Percentiles rank a stretch among this genome's conserved stretches.
Evolutionary conservation across 2,797 vertebrate genomes (phyloP).

Genomic region (Cichlasoma orientale): DNA sequence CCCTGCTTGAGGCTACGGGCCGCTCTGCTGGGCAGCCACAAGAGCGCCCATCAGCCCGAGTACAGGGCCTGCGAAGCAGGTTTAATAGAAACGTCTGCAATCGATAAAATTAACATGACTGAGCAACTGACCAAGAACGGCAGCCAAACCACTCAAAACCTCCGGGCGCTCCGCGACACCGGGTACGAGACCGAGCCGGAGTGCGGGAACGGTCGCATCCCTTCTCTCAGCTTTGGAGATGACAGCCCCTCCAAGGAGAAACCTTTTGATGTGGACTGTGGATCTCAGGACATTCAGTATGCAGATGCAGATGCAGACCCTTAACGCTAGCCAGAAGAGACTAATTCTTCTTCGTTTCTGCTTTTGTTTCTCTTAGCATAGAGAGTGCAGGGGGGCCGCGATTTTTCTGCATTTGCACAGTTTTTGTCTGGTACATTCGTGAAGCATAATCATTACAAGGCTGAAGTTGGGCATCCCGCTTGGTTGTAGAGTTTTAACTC

Average conservation of each 20-base stretch:
- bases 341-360: neutral
- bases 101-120: constrained; percentile 83
- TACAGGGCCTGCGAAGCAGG: constrained; percentile 90
- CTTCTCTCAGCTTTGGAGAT: constrained; percentile 74
- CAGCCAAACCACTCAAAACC: constrained; percentile 79
- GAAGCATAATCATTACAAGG: neutral
- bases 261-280: constrained; percentile 93
- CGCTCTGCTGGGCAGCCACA: constrained; percentile 85
- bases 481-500: constrained; percentile 22
- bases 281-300: constrained; percentile 89
- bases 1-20: constrained; percentile 90
- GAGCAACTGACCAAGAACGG: constrained; percentile 81
- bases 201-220: constrained; percentile 85
- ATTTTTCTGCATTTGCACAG: constrained; percentile 18
- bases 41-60: constrained; percentile 82
- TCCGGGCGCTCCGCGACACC: constrained; percentile 87
- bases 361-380: neutral
- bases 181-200: constrained; percentile 95
- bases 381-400: neutral
- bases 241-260: constrained; percentile 80
- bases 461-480: neutral
- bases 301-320: constrained; percentile 86
- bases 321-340: constrained; percentile 44
- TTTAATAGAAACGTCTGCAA: constrained; percentile 81
- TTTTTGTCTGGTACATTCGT: constrained; percentile 7